These are phyloP conservation scores for Oenanthe melanoleuca DNA, from an alignment of 2,113 vertebrate genomes.

Conservation along the genomic window DNA sequence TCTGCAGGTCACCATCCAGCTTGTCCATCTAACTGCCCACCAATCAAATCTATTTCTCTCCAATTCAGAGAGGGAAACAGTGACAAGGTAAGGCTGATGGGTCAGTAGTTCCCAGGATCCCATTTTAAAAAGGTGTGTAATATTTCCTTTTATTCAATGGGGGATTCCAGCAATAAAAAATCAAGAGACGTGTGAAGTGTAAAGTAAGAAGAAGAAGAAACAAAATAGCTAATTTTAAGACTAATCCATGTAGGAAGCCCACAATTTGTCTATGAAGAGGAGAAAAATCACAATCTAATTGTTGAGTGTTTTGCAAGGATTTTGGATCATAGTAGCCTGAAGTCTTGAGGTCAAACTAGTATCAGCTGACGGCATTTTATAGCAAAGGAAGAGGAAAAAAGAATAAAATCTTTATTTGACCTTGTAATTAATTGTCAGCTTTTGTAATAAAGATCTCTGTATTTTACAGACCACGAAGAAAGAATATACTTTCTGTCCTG, in stretches of 20 bases:
- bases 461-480: background rate
- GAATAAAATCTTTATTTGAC: background rate
- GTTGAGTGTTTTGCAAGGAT: background rate
- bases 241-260: background rate
- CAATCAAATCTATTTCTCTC: background rate
- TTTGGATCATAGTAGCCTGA: background rate
- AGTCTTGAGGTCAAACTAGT: background rate
- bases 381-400: background rate
- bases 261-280: background rate
- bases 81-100: background rate
- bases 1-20: background rate
- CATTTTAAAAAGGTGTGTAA: background rate
- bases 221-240: background rate
- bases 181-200: background rate
- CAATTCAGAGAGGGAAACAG: background rate
- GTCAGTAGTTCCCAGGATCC: background rate
- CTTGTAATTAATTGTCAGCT: background rate
- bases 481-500: background rate
- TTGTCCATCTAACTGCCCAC: background rate
- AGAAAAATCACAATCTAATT: background rate
- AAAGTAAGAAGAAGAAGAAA: background rate
- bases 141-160: background rate
- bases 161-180: background rate
- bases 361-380: background rate
- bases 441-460: background rate